Evolutionary conservation across 2,797 vertebrate genomes (phyloP), one percentile per base, ranked within the genome.

Genomic region (Myripristis jacobus): DNA sequence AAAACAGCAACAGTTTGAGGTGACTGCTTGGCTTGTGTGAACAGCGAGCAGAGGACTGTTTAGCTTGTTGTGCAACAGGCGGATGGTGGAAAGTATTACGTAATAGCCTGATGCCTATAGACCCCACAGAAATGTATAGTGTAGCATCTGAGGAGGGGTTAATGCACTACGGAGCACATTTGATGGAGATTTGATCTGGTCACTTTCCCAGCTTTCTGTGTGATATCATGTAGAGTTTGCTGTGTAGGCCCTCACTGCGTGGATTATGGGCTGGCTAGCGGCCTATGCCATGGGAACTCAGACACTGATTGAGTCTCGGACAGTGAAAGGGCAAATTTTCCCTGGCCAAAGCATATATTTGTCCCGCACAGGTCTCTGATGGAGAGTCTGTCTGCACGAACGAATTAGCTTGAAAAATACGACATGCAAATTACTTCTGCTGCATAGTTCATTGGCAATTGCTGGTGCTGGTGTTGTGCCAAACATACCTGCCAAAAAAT

Each of bases 61-160:
- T 58, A 50, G 54, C 29, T 66, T 55, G 66, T 68, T 48, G n/a
- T 22, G 54, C 22, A 81, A 41, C 46, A 72, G 56, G 58, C 64
- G 62, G 25, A 58, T 57, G 73, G 72, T 83, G 82, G 84, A 82
- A 87, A 88, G 65, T 44, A 65, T 54, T 71, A n/a, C n/a, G n/a
- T n/a, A 71, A 87, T 70, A 81, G 85, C 43, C 64, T 51, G 72
- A 68, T 75, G 70, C 73, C 60, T 73, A 57, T 76, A 46, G 66
- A 75, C 70, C 73, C 70, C 69, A 66, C 6, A 22, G 57, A 83
- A 75, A 56, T 85, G 80, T 83, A 47, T 65, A 38, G 60, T 74
- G 12, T 72, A 64, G 61, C 76, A 77, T 43, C 60, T 12, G 31
- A 57, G 41, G 13, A n/a, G 22, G 58, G 76, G 68, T 83, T 78